Percentiles rank a stretch among this genome's conserved stretches.
These are phyloP conservation scores for Squalus acanthias DNA, from an alignment of 2,797 vertebrate species.

Conservation along the genomic window DNA sequence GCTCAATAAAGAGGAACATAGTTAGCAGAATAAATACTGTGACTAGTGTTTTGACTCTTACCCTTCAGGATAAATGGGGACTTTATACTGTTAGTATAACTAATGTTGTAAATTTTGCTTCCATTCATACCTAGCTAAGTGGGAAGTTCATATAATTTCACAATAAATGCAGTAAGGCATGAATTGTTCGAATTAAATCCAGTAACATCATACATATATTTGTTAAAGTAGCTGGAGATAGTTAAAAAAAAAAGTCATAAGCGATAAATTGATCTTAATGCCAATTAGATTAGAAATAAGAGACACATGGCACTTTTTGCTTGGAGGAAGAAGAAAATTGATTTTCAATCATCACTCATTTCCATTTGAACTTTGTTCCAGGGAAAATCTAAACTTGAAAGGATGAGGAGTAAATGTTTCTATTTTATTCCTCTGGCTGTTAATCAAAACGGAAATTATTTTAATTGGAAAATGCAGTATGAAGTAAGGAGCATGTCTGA, in stretches of 20 bases:
- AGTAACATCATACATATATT: not conserved
- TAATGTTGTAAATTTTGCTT: not conserved
- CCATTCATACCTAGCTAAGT: not conserved
- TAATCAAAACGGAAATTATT: not conserved
- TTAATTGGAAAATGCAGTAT: not conserved
- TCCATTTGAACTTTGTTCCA: not conserved
- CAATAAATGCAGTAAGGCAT: not conserved
- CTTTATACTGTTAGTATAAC: not conserved
- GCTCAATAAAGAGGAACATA: not conserved
- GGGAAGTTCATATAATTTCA: conserved; percentile 1
- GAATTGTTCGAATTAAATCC: not conserved
- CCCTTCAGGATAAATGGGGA: not conserved
- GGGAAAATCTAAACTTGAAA: conserved; percentile 1
- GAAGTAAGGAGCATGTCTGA: not conserved
- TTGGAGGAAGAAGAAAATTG: not conserved
- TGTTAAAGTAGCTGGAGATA: not conserved
- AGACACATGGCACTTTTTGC: not conserved
- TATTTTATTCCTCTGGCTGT: not conserved
- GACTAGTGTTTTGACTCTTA: not conserved
- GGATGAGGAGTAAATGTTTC: not conserved
- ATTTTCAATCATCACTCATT: not conserved
- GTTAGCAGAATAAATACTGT: not conserved
- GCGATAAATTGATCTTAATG: not conserved
- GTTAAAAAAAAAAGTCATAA: not conserved
- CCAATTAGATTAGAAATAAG: not conserved